These are phyloP conservation scores for Ligdia adustata DNA, from an alignment of 2,888 invertebrate genomes.

Conservation along the genomic window DNA sequence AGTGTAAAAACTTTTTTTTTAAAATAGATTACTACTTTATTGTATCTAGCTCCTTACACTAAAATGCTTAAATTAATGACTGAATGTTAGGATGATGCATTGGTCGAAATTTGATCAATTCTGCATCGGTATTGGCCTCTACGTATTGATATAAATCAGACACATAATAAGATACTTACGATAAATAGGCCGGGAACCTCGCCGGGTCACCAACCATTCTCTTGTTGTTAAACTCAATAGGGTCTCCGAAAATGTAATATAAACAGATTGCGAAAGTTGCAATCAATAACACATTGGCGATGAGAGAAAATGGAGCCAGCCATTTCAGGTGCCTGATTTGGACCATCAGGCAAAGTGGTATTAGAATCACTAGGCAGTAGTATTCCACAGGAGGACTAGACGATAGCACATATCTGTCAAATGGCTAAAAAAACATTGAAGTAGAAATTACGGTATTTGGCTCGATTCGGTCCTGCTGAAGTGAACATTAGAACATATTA, in stretches of 20 bases:
- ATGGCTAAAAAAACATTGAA: too few relatives aligned
- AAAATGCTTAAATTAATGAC: too few relatives aligned
- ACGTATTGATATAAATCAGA: too few relatives aligned
- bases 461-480: too few relatives aligned
- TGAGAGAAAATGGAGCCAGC: constrained; percentile 93
- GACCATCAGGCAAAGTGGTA: constrained; percentile 68
- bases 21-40: too few relatives aligned
- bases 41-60: too few relatives aligned
- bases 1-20: too few relatives aligned
- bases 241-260: constrained; percentile 89
- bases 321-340: constrained; percentile 90
- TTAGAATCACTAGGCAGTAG: constrained; percentile 66
- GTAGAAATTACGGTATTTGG: too few relatives aligned
- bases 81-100: too few relatives aligned
- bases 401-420: constrained; percentile 65
- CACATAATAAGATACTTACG: constrained; percentile 64
- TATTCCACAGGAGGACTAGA: constrained; percentile 60
- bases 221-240: constrained; percentile 71
- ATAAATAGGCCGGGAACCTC: constrained; percentile 93
- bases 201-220: constrained; percentile 78
- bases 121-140: too few relatives aligned
- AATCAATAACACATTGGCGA: constrained; percentile 92
- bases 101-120: too few relatives aligned
- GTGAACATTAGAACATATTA: too few relatives aligned
- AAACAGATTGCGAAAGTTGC: constrained; percentile 91